Evolutionary conservation across 2,113 vertebrate species (phyloP).

Genomic region (Oncorhynchus mykiss): DNA sequence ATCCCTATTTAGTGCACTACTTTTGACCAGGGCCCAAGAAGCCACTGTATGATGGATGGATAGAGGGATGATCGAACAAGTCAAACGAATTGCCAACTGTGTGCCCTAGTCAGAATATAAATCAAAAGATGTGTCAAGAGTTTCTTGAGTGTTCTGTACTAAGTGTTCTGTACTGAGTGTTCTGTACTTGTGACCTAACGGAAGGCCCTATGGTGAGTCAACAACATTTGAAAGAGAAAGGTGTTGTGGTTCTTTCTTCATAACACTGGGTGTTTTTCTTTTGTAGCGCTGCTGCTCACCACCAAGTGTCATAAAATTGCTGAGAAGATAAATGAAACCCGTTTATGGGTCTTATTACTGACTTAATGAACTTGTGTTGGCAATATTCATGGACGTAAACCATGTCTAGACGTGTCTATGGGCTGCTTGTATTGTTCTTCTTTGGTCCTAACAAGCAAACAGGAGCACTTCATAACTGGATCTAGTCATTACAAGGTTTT

Average conservation of each 20-base stretch:
- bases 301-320: slow-evolving; percentile 29
- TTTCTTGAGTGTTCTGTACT: neutral
- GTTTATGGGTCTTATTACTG: slow-evolving; percentile 44
- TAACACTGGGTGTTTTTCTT: neutral
- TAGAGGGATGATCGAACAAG: slow-evolving; percentile 34
- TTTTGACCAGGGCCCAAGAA: slow-evolving; percentile 13
- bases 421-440: neutral
- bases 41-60: neutral
- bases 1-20: neutral
- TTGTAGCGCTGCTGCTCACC: neutral
- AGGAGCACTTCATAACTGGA: slow-evolving; percentile 13
- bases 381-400: slow-evolving; percentile 35
- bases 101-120: neutral
- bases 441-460: slow-evolving; percentile 39
- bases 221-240: slow-evolving; percentile 20
- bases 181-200: neutral
- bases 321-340: slow-evolving; percentile 49
- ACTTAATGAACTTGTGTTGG: slow-evolving; percentile 54
- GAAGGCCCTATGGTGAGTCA: neutral
- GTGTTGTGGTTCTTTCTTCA: slow-evolving; percentile 20
- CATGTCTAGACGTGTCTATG: slow-evolving; percentile 61
- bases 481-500: neutral
- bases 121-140: slow-evolving; percentile 2
- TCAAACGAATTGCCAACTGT: slow-evolving; percentile 17
- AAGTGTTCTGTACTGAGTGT: neutral